Percentiles rank a stretch among this genome's conserved stretches.
phyloP scores from a whole-genome alignment of 1,140 invertebrate species.

The Stegodyphus mimosarum region DNA sequence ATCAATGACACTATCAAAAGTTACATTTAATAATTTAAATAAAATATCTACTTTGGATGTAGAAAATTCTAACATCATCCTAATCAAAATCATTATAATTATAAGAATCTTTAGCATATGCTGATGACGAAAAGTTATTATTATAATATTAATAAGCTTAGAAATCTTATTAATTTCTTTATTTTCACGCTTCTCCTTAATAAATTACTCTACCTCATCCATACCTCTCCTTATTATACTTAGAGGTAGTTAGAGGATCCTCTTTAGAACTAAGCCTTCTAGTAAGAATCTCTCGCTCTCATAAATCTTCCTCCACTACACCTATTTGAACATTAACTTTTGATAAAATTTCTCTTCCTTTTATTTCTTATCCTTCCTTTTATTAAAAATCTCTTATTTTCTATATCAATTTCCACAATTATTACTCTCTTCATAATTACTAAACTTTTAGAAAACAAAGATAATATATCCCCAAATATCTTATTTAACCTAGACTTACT shows the following conservation, averaged over 20 bases:
- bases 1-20: slow-evolving; percentile 5
- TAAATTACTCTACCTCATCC: neutral
- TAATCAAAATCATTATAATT: neutral
- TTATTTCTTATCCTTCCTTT: neutral
- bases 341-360: slow-evolving; percentile 3
- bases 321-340: neutral
- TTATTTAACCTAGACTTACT: neutral
- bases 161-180: slow-evolving; percentile 19
- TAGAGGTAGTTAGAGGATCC: neutral
- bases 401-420: neutral
- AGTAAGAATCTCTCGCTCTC: neutral
- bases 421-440: neutral
- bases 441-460: neutral
- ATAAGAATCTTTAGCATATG: slow-evolving; percentile 13
- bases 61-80: neutral
- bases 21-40: neutral
- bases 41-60: slow-evolving; percentile 35
- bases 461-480: neutral
- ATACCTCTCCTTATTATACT: neutral
- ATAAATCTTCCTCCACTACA: neutral
- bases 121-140: slow-evolving; percentile 31
- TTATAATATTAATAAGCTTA: slow-evolving; percentile 2
- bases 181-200: neutral
- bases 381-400: neutral
- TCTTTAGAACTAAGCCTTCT: neutral